These are phyloP conservation scores for Hyles vespertilio DNA, from an alignment of 1,140 invertebrate genomes.

Conservation along the genomic window DNA sequence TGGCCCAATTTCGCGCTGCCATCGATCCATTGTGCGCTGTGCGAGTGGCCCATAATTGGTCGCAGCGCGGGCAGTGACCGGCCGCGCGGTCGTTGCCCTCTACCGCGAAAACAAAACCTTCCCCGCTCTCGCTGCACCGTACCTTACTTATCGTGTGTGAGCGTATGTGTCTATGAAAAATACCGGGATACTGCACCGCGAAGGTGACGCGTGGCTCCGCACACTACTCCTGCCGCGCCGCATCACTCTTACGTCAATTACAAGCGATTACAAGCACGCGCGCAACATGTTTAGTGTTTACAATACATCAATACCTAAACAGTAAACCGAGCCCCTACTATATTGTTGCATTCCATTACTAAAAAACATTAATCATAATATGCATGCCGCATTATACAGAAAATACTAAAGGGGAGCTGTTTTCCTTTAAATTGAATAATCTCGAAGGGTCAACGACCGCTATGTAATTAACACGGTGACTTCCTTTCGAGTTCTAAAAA, in stretches of 20 bases:
- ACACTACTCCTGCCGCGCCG: too few species aligned
- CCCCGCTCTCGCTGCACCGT: constrained; percentile 33
- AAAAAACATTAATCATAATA: too few species aligned
- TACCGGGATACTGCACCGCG: neutral
- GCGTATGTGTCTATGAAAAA: constrained; percentile 10
- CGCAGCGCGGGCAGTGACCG: constrained; percentile 69
- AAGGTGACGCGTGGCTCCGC: too few species aligned
- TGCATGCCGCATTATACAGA: too few species aligned
- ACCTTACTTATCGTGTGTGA: constrained; percentile 19
- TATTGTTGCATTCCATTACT: too few species aligned
- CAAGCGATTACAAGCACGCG: too few species aligned
- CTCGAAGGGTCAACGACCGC: constrained; percentile 42
- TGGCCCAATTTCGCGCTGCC: constrained; percentile 71
- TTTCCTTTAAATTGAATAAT: constrained; percentile 23
- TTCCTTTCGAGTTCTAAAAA: constrained; percentile 46
- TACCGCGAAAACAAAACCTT: constrained; percentile 70
- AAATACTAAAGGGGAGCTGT: too few species aligned
- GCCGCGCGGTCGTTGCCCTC: constrained; percentile 60
- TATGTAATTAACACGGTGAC: constrained; percentile 58
- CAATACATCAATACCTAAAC: too few species aligned
- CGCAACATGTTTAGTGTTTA: too few species aligned
- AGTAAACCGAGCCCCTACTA: too few species aligned
- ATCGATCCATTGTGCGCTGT: constrained; percentile 75
- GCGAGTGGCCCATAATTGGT: constrained; percentile 75
- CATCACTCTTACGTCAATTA: too few species aligned